phyloP scores from a whole-genome alignment of 2,113 vertebrate species.

The Oryzias javanicus region DNA sequence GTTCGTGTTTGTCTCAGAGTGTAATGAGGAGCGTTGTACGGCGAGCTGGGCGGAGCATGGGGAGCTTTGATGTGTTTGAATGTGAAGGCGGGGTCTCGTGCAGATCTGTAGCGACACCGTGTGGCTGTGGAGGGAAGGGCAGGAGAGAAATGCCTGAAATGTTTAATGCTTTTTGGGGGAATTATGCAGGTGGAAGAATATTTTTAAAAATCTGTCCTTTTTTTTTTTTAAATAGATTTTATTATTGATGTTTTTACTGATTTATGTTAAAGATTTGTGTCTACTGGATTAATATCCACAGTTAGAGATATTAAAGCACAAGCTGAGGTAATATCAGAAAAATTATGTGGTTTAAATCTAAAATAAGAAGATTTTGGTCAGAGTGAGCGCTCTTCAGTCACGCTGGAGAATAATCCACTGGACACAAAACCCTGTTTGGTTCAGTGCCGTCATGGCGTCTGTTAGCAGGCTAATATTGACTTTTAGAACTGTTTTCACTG shows the following conservation, averaged over 20 bases:
- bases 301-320: no score
- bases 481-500: not conserved
- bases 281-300: conserved; percentile 9
- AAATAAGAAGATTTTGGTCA: no score
- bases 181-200: conserved; percentile 37
- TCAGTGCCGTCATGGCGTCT: conserved; percentile 12
- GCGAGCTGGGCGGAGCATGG: conserved; percentile 16
- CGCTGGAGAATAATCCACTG: conserved; percentile 9
- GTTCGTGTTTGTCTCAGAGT: not conserved
- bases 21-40: conserved; percentile 2
- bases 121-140: not conserved
- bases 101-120: not conserved
- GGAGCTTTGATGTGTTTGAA: conserved; percentile 15
- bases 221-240: not conserved
- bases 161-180: conserved; percentile 24
- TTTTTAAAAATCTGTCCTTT: conserved; percentile 16
- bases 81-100: conserved; percentile 1
- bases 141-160: not conserved
- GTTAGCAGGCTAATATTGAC: conserved; percentile 17
- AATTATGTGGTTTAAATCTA: no score
- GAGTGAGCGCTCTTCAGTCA: not conserved
- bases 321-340: no score
- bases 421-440: conserved; percentile 13
- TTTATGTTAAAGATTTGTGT: conserved; percentile 17
- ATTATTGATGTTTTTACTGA: conserved; percentile 1